Percentiles rank a stretch among this genome's conserved stretches.
These are phyloP conservation scores for Neocrepidodera transversa DNA, from an alignment of 2,888 invertebrate genomes.

Conservation along the genomic window DNA sequence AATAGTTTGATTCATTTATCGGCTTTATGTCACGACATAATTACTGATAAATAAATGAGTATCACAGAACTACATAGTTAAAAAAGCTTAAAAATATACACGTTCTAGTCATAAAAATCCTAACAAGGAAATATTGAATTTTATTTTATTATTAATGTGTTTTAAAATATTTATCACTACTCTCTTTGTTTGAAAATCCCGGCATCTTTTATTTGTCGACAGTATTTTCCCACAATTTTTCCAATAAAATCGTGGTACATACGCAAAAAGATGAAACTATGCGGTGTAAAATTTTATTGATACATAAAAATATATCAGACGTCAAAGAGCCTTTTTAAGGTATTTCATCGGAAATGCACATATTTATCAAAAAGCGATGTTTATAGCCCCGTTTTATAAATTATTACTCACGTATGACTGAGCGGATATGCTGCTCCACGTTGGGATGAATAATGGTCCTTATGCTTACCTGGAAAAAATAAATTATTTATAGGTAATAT, in stretches of 20 bases:
- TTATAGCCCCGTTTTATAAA: conserved; percentile 18
- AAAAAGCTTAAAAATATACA: no score
- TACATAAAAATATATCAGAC: conserved; percentile 26
- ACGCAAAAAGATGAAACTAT: conserved; percentile 21
- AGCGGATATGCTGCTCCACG: conserved; percentile 5
- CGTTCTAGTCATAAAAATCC: no score
- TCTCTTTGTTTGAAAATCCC: no score
- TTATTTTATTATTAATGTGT: no score
- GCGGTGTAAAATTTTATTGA: conserved; percentile 25
- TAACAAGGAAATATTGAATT: no score
- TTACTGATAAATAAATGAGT: no score
- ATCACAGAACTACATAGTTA: no score
- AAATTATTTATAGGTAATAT: conserved; percentile 4
- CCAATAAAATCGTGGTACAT: neutral
- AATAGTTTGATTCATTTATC: no score
- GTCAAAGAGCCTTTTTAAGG: conserved; percentile 17
- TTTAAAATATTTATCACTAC: no score
- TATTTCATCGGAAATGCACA: conserved; percentile 26
- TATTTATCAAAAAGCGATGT: conserved; percentile 24
- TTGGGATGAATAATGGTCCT: conserved; percentile 8
- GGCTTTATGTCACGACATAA: no score
- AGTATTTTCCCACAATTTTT: neutral
- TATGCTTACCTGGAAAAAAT: conserved; percentile 16
- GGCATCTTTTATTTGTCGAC: no score
- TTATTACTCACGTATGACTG: conserved; percentile 23